Evolutionary conservation across 2,113 vertebrate species (phyloP), one percentile per base, ranked within the genome.

Genomic region (Pycnonotus jocosus): DNA sequence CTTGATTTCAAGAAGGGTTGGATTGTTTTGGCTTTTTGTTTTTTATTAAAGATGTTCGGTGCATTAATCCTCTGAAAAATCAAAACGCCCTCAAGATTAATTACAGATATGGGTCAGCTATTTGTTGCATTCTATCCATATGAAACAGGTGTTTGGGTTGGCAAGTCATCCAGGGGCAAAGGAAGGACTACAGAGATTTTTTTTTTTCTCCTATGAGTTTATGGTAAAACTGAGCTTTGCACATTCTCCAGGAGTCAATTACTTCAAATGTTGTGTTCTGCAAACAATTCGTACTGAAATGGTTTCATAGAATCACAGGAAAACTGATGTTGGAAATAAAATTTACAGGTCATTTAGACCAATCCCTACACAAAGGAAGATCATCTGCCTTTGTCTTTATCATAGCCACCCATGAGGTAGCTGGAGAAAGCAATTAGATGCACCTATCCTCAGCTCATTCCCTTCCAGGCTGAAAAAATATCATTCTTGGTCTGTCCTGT

Each of bases 71-170:
- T 74, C 68, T 53, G 51, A 90, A 94, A 95, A 74, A 93, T 86
- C 88, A 88, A 78, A 94, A 81, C 1, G 1, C 15, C 74, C 42
- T 95, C 44, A 62, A 80, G 81, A 95, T 88, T 94, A 88, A 91
- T 91, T 91, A 83, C 74, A 80, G 74, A 80, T 86, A 90, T 24
- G 47, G 76, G 64, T 92, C 76, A 74, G 51, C 42, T 93, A 48
- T 88, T 93, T 86, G 47, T 73, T 95, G 58, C 72, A 37, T 82
- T 77, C 40, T 91, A 74, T 13, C 60, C 82, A 74, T 70, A 48
- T 25, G 60, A 90, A 90, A 50, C 56, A 93, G 79, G 82, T 92
- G 47, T 95, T 97, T 95, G 64, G 27, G 17, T 96, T 94, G 93
- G 95, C 82, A 94, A 95, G 44, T 51, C 35, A 60, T 19, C 15